phyloP scores from a whole-genome alignment of 2,113 vertebrate species.

The Otocyon megalotis region DNA sequence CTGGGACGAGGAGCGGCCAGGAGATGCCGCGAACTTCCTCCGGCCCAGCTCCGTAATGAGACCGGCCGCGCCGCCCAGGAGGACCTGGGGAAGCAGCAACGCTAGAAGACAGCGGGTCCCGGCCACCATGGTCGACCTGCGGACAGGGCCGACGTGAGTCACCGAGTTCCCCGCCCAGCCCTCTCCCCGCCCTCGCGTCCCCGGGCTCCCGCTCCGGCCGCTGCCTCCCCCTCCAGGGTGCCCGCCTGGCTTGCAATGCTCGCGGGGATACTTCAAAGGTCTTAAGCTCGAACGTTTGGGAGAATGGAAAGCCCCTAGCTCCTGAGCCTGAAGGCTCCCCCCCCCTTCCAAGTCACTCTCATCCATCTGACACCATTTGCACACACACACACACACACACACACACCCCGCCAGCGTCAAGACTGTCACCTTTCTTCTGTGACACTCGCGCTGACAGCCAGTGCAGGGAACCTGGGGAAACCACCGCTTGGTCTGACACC shows the following conservation, averaged over 20 bases:
- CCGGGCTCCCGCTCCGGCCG: not conserved
- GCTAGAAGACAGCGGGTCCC: constrained; percentile 96
- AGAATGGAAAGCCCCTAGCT: not conserved
- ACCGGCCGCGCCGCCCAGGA: constrained; percentile 95
- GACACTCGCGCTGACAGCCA: not conserved
- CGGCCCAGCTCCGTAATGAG: constrained; percentile 96
- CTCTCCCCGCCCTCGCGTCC: constrained; percentile 22
- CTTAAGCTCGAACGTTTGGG: not conserved
- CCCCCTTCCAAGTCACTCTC: not conserved
- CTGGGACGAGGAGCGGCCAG: constrained; percentile 89
- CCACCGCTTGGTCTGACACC: not conserved
- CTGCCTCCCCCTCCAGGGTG: constrained; percentile 67
- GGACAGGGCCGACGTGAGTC: constrained; percentile 84
- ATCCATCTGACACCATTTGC: not conserved
- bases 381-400: not conserved
- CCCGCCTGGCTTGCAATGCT: not conserved
- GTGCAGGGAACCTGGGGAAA: not conserved
- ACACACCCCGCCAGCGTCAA: not conserved
- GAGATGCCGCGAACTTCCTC: constrained; percentile 92
- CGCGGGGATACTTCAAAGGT: not conserved
- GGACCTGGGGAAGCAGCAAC: constrained; percentile 97
- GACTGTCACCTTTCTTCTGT: constrained; percentile 36
- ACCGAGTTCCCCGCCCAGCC: constrained; percentile 69
- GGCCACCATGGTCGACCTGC: constrained; percentile 98
- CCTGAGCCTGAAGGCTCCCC: not conserved